A percentile compares a stretch with the other conserved stretches of the same genome.
These are phyloP conservation scores for Channa striata DNA, from an alignment of 2,797 vertebrate genomes.

Conservation along the genomic window DNA sequence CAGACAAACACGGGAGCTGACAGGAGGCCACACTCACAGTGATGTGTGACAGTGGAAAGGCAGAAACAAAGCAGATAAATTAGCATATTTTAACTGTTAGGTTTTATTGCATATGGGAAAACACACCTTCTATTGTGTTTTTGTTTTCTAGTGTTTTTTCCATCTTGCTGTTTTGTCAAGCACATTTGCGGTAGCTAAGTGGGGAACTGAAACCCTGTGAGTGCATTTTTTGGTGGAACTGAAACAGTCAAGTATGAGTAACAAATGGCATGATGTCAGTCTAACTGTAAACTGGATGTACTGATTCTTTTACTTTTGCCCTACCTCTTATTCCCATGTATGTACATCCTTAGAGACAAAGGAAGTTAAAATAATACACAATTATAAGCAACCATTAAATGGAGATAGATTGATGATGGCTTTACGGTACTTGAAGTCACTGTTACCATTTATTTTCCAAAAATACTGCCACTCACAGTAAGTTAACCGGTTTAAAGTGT, in stretches of 20 bases:
- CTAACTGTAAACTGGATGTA: background rate
- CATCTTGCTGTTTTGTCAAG: background rate
- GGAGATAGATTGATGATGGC: background rate
- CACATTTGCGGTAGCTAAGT: background rate
- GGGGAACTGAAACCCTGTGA: constrained; percentile 24
- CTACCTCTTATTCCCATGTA: constrained; percentile 3
- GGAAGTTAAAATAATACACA: background rate
- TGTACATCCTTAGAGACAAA: constrained; percentile 2
- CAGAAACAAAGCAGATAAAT: too few species aligned
- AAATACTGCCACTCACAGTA: background rate
- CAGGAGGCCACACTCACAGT: background rate
- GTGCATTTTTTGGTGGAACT: constrained; percentile 3
- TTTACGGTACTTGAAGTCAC: background rate
- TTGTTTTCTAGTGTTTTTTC: background rate
- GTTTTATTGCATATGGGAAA: too few species aligned
- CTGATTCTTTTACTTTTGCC: background rate
- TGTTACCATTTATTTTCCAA: too few species aligned
- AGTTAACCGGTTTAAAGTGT: background rate
- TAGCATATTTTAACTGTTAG: too few species aligned
- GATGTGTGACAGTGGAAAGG: background rate
- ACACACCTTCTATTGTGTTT: background rate
- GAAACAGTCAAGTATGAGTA: constrained; percentile 13
- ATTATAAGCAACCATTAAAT: background rate
- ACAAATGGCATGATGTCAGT: background rate
- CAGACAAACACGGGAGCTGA: constrained; percentile 4